Conservation (phyloP, 2,797 vertebrate genomes). For the Clangula hyemalis region DNA sequence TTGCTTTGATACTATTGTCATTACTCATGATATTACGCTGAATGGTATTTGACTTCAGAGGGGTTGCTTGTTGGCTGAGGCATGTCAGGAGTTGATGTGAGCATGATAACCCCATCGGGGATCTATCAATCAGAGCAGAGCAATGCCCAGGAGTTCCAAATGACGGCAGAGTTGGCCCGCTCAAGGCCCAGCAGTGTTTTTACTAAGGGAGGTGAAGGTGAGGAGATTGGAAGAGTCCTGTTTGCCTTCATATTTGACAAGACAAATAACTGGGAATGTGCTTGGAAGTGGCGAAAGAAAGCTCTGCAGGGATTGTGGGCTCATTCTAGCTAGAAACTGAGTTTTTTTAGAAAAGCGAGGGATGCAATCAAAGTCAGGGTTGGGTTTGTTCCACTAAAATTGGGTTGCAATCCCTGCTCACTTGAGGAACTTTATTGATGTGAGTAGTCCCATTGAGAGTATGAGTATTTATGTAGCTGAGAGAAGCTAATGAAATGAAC, state of each 20-base stretch:
- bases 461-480: conserved; percentile 68
- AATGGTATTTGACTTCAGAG: not conserved
- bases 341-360: conserved; percentile 18
- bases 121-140: conserved; percentile 7
- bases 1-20: not conserved
- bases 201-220: not conserved
- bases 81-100: not conserved
- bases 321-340: conserved; percentile 16
- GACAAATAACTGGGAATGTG: conserved; percentile 33
- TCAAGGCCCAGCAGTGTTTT: not conserved
- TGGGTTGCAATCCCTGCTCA: conserved; percentile 33
- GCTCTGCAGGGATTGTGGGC: conserved; percentile 9
- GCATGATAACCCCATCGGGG: not conserved
- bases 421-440: conserved; percentile 58
- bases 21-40: not conserved
- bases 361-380: conserved; percentile 51
- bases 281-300: conserved; percentile 38
- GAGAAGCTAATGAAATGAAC: conserved; percentile 65
- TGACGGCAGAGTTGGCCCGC: not conserved
- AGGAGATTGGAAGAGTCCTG: not conserved
- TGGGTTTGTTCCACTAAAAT: conserved; percentile 58
- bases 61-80: not conserved
- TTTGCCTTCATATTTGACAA: conserved; percentile 13
- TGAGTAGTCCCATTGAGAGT: conserved; percentile 58
- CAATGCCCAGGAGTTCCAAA: conserved; percentile 15